Evolutionary conservation across 1,140 invertebrate species (phyloP).

Genomic region (Hyles vespertilio): DNA sequence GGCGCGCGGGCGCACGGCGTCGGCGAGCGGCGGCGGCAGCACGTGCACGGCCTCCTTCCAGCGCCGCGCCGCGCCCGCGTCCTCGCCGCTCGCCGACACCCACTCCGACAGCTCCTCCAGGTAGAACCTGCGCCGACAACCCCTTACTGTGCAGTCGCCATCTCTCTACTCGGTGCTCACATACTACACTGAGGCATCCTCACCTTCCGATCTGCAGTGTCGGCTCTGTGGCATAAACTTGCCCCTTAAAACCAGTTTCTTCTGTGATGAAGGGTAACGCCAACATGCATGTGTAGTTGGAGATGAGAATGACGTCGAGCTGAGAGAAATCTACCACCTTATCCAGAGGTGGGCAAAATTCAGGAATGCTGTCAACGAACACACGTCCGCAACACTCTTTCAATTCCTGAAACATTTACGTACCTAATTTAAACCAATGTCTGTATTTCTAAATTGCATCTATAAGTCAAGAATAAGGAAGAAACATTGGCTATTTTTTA

Average conservation of each 20-base stretch:
- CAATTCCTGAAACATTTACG: constrained; percentile 81
- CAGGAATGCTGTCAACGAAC: constrained; percentile 94
- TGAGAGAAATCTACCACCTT: constrained; percentile 93
- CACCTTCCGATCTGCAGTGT: constrained; percentile 95
- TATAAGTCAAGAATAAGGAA: no score
- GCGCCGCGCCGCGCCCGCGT: constrained; percentile 83
- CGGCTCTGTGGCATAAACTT: constrained; percentile 97
- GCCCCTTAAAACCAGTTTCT: constrained; percentile 94
- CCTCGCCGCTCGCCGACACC: constrained; percentile 81
- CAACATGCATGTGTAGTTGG: constrained; percentile 97
- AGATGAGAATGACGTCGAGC: constrained; percentile 98
- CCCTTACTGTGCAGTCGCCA: neutral
- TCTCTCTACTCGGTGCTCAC: neutral
- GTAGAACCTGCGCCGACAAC: constrained; percentile 77
- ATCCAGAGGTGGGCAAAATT: constrained; percentile 91
- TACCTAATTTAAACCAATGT: no score
- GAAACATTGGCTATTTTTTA: no score
- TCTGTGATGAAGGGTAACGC: constrained; percentile 97
- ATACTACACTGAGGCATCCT: neutral
- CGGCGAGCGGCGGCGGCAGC: constrained; percentile 91
- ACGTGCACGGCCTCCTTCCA: constrained; percentile 90
- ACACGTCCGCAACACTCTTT: constrained; percentile 93
- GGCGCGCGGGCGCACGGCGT: constrained; percentile 85
- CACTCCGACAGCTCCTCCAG: constrained; percentile 96
- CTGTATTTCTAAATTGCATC: no score